phyloP scores from a whole-genome alignment of 2,888 invertebrate genomes.

The Habrosyne pyritoides region DNA sequence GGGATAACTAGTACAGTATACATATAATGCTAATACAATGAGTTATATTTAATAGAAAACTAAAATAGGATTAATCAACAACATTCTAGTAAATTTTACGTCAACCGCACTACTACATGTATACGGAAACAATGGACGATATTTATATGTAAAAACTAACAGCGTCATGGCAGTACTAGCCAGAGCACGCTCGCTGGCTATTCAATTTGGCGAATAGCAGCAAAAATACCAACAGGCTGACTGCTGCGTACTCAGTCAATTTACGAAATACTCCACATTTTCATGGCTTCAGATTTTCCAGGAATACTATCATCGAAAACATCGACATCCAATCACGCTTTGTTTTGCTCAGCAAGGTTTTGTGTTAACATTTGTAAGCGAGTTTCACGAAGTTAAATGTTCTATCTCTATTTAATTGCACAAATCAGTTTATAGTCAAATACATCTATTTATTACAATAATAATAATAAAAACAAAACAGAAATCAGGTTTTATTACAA shows the following conservation, averaged over 20 bases:
- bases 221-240: slow-evolving; percentile 40
- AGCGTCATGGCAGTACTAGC: slow-evolving; percentile 2
- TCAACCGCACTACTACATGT: neutral
- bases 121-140: neutral
- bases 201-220: slow-evolving; percentile 47
- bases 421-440: no score
- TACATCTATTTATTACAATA: no score
- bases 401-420: no score
- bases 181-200: slow-evolving; percentile 16
- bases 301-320: slow-evolving; percentile 7
- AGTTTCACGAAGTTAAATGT: neutral
- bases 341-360: neutral
- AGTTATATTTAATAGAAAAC: no score
- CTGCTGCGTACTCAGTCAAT: slow-evolving; percentile 20
- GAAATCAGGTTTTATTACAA: no score
- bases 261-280: slow-evolving; percentile 16
- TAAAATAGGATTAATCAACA: neutral
- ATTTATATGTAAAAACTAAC: neutral
- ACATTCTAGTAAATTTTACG: neutral
- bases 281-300: slow-evolving; percentile 15
- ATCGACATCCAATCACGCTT: neutral
- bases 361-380: neutral
- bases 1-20: no score
- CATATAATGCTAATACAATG: no score
- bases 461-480: neutral